Evolutionary conservation across 2,113 vertebrate genomes (phyloP), one percentile per base, ranked within the genome.

Genomic region (Neolamprologus caudopunctatus): DNA sequence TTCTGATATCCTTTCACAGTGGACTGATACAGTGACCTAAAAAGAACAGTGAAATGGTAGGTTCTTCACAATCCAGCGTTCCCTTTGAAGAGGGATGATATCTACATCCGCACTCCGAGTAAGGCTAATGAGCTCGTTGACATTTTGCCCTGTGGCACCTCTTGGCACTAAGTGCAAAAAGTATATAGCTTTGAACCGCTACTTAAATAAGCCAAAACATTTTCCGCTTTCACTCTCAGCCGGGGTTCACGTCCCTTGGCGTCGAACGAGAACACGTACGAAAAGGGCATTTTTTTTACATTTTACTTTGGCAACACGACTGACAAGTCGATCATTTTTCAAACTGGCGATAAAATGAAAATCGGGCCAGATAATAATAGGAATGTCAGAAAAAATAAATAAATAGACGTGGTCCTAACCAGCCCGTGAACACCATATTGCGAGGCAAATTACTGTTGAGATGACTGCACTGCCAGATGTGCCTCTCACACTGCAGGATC

Each of bases 381-480:
- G 54, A 85, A 71, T 57, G 55, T 81, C 50, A 78, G 37, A 14
- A 37, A 79, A 91, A 58, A 28, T 3, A 28, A 86, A 89, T 81
- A 82, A 91, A 85, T 45, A 81, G 51, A 81, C 79, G 45, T 3
- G 10, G 35, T 88, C 75, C 54, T 81, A 90, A 84, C 54, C 24
- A 75, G 85, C 78, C 87, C 68, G 75, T 71, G 71, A 90, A 84
- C 53, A 66, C 75, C 92, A 93, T 88, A 93, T 88, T 93, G 93
- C 78, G n/a, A 87, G 14, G 84, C 85, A 86, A 90, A 90, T 90
- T 89, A 88, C 87, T 90, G 88, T 26, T 13, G 88, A 82, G 91
- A 88, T 85, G 91, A 85, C 85, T 88, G 84, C 73, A 16, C 71
- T 54, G 85, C 89, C 94, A 94, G 91, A 93, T 94, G 91, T 91